Conservation (phyloP, 2,113 vertebrate genomes). For the Clarias gariepinus region DNA sequence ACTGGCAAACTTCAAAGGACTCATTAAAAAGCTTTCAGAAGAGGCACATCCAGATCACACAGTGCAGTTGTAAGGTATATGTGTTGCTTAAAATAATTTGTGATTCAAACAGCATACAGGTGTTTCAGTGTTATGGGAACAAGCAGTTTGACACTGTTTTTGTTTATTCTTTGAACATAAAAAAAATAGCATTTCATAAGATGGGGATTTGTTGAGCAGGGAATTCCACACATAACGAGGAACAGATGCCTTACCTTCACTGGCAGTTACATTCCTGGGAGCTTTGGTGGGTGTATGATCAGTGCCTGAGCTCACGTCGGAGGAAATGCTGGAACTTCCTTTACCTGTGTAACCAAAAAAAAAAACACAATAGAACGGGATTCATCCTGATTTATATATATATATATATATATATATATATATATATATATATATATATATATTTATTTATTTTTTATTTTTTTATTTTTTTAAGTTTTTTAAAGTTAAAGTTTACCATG, state of each 20-base stretch:
- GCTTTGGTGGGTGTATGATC: constrained; percentile 96
- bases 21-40: neutral
- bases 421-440: no score
- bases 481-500: neutral
- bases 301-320: constrained; percentile 98
- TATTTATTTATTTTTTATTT: no score
- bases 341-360: constrained; percentile 79
- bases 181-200: constrained; percentile 67
- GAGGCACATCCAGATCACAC: constrained; percentile 9
- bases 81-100: constrained; percentile 51
- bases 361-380: constrained; percentile 37
- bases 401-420: no score
- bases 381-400: neutral
- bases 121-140: constrained; percentile 59
- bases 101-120: constrained; percentile 56
- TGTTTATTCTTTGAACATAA: constrained; percentile 68
- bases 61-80: constrained; percentile 58
- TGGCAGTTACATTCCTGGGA: constrained; percentile 95
- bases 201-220: constrained; percentile 49
- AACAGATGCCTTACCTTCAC: constrained; percentile 93
- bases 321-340: constrained; percentile 99
- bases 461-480: no score
- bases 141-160: constrained; percentile 61
- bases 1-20: constrained; percentile 59
- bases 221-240: constrained; percentile 71